Evolutionary conservation across 2,797 vertebrate species (phyloP), one percentile per base, ranked within the genome.

Genomic region (Danio aesculapii): DNA sequence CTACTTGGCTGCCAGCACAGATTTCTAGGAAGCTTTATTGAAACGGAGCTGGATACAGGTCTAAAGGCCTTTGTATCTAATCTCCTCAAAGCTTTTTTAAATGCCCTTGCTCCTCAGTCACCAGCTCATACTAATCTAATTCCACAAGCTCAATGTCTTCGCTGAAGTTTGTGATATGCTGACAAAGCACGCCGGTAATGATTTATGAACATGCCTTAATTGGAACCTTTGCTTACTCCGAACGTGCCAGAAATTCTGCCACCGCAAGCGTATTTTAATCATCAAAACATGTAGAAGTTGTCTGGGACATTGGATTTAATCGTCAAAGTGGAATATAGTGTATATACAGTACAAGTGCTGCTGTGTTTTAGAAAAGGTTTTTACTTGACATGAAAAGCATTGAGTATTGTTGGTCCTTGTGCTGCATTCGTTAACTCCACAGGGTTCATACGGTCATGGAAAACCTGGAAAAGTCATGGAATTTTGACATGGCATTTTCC

Each of bases 81-180:
- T 91, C 88, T 89, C 87, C 86, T 49, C 59, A 82, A 81, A 89
- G 88, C 88, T 90, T 87, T 88, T 79, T 85, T 68, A 87, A 90
- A 86, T 90, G 89, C 87, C 89, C 88, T 91, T 90, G 90, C 83
- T 89, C 89, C 90, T 88, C 89, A 81, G 79, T 79, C 86, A 86
- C 85, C 85, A 91, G 90, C 88, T 91, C 89, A 86, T 82, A 88
- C 84, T 84, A 90, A 93, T 92, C 83, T 91, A 88, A 91, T 84
- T 84, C 86, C 84, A 89, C 75, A 86, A 85, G 86, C 87, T 64
- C 89, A 89, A 91, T 90, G 86, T 85, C 86, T 82, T 68, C 16
- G 8, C 73, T 63, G 77, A 79, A 77, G 59, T 62, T 79, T 59
- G 77, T 46, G 75, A 63, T 66, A 72, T 79, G 83, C 85, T 89